Base-by-base conservation (phyloP, 2,888 invertebrate species). In the Athrips mouffetella region DNA sequence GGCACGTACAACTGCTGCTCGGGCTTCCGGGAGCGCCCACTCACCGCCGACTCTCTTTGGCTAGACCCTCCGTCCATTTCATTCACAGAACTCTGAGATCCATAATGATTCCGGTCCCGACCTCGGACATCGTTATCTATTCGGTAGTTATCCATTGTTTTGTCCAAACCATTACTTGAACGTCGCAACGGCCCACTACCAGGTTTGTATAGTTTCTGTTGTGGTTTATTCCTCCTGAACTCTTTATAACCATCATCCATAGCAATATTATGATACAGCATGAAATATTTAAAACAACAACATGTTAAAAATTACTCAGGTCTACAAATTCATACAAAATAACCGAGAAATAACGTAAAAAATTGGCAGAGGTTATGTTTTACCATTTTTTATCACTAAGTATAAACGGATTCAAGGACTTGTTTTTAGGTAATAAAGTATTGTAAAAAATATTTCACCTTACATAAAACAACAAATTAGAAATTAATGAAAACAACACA, bases 131-230 rank as follows among this genome's bases (percentile, higher is more conserved):
- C 63, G 58, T 73, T 78, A 53, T 81, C 78, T 63, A 73, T 56
- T 57, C 80, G 76, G 54, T 76, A 78, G 49, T 73, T 64, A 58
- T 91, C 91, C 73, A 89, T 89, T 74, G 91, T 87, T 54, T 70
- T 89, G 58, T 92, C 92, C 52, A 85, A 74, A 70, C 86, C 88
- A 78, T 89, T 89, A 63, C 90, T 91, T 57, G 92, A 91, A 78
- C 93, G 92, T 70, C 92, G 89, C 58, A 94, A 80, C 57, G 93
- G 93, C 57, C 94, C 94, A 88, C 94, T 93, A 62, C 94, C 94
- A 72, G 94, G 94, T 74, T 91, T 91, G 68, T 94, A 94, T 55
- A 94, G 85, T 79, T 91, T 90, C 80, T 92, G 91, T 70, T 91
- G 91, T 65, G 92, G 92, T 81, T 92, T 92, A 74, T 90, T 91